Base-by-base conservation (phyloP, 2,797 vertebrate species). In the Myripristis jacobus region DNA sequence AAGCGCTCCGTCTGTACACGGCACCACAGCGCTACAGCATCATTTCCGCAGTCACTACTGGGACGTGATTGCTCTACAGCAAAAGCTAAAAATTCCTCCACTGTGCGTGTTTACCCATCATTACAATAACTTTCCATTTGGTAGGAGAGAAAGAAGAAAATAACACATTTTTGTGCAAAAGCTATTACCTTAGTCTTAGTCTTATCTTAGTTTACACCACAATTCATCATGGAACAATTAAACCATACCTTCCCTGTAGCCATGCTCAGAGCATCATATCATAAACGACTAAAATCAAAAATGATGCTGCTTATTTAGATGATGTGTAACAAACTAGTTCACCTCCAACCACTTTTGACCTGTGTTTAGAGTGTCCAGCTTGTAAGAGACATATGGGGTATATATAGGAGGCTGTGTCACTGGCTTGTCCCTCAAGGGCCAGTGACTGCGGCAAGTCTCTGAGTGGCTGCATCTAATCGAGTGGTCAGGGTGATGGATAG, bases 401-500 rank as follows among this genome's bases (percentile, higher is more conserved):
- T 76, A 74, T 56, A 66, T 31, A 62, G 54, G 64, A 73, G 51
- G 53, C 77, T 80, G 61, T 82, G 86, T 87, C 85, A 87, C 79
- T 53, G 51, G n/a, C 63, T 60, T 10, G 25, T 88, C 84, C 77
- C 80, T 82, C 59, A 56, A 61, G 80, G 75, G 70, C 57, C 31
- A 1, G 46, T 52, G 69, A 67, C 79, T 79, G 77, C 69, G 21
- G 78, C 66, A 85, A 85, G 78, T 88, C 85, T 87, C 74, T 34
- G 73, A 81, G 82, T 59, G 80, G 72, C 89, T 77, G 82, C 76
- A 68, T 85, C 65, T 75, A 83, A 93, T 89, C 82, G 87, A 91
- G 67, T 76, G 69, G 79, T 68, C 83, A 10, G 57, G 73, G 73
- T 93, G 93, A 93, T 83, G 88, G 84, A 93, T 92, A 83, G 84